phyloP scores from a whole-genome alignment of 2,797 vertebrate genomes.

The Typhlichthys eigenmanni region DNA sequence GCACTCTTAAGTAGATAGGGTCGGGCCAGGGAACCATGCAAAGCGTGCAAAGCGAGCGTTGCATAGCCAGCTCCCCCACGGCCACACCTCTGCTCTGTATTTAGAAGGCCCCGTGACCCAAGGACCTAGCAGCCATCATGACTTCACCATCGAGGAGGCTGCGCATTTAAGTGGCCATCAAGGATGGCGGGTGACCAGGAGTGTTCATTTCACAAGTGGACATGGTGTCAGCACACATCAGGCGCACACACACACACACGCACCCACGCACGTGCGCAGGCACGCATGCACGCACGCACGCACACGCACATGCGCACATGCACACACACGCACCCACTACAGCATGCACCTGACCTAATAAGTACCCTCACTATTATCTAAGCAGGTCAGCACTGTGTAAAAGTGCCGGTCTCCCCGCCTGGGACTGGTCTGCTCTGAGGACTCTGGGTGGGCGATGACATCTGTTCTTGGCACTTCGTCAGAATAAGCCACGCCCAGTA shows the following conservation, averaged over 20 bases:
- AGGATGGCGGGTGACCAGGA: constrained; percentile 37
- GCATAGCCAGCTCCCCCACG: constrained; percentile 57
- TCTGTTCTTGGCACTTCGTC: constrained; percentile 44
- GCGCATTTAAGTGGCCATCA: constrained; percentile 59
- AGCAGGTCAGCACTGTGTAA: not conserved
- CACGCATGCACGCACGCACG: constrained; percentile 30
- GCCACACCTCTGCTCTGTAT: constrained; percentile 57
- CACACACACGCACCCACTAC: constrained; percentile 18
- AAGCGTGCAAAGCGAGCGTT: constrained; percentile 50
- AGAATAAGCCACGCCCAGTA: constrained; percentile 25
- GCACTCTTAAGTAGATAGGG: constrained; percentile 21
- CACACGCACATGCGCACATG: not conserved
- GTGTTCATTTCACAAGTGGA: constrained; percentile 69
- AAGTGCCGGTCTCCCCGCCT: not conserved
- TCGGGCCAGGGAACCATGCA: constrained; percentile 43
- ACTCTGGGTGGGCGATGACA: constrained; percentile 34
- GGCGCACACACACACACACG: constrained; percentile 39
- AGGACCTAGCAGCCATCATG: constrained; percentile 68
- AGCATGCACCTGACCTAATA: constrained; percentile 52
- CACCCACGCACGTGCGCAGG: constrained; percentile 16
- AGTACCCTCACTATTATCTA: constrained; percentile 28
- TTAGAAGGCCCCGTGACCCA: constrained; percentile 59
- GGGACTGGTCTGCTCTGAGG: constrained; percentile 5
- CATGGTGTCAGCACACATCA: constrained; percentile 74
- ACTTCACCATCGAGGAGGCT: constrained; percentile 74